A percentile compares a stretch with the other conserved stretches of the same genome.
Conservation (phyloP, 2,888 invertebrate species). For the Bibio marci region DNA sequence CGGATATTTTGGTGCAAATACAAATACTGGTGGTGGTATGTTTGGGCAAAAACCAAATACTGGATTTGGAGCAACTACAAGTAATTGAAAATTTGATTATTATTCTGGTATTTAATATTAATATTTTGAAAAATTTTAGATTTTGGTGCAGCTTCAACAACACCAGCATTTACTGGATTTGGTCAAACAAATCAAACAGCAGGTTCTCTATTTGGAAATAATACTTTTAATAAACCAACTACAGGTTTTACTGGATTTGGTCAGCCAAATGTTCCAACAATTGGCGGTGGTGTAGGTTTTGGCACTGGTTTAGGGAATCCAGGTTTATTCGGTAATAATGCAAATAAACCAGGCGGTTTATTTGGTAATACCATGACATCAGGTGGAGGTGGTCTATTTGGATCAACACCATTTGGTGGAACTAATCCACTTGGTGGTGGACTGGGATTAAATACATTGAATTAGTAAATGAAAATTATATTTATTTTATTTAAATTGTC, state of each 20-base stretch:
- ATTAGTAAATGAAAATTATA: conserved; percentile 4
- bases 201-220: conserved; percentile 20
- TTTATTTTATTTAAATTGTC: conserved; percentile 2
- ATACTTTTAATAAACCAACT: conserved; percentile 27
- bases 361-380: conserved; percentile 33
- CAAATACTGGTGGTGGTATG: conserved; percentile 25
- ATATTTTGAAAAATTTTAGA: background rate
- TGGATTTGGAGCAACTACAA: conserved; percentile 15
- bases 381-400: conserved; percentile 29
- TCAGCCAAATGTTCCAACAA: conserved; percentile 15
- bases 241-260: conserved; percentile 40
- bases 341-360: conserved; percentile 32
- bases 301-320: conserved; percentile 8
- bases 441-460: conserved; percentile 8
- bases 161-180: conserved; percentile 29
- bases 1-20: conserved; percentile 24
- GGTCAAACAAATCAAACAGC: conserved; percentile 16
- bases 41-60: conserved; percentile 13
- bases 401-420: conserved; percentile 20
- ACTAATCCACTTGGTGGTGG: conserved; percentile 15
- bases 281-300: conserved; percentile 13
- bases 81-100: no score
- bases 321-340: conserved; percentile 32
- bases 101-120: conserved; percentile 16
- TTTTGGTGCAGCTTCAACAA: conserved; percentile 15